Evolutionary conservation across 1,140 invertebrate genomes (phyloP).

Genomic region (Euwallacea similis): DNA sequence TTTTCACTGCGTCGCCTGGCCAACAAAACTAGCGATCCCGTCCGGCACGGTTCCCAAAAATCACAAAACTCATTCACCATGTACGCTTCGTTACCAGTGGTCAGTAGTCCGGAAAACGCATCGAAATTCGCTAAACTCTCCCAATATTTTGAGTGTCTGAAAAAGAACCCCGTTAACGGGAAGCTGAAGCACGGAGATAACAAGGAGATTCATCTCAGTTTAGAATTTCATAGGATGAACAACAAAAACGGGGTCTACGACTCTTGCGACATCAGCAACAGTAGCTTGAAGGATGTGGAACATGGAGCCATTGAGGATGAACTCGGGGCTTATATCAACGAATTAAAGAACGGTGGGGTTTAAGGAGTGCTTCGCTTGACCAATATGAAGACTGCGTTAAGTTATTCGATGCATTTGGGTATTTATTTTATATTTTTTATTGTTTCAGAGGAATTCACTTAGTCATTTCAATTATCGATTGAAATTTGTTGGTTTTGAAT

Average conservation of each 20-base stretch:
- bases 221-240: slow-evolving; percentile 20
- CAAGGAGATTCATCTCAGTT: slow-evolving; percentile 9
- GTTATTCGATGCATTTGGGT: no score
- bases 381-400: no score
- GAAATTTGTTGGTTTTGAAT: no score
- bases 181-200: neutral
- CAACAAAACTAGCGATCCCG: neutral
- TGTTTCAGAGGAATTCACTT: no score
- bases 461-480: no score
- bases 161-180: neutral
- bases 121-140: slow-evolving; percentile 23
- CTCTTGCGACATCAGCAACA: slow-evolving; percentile 53
- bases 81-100: slow-evolving; percentile 23
- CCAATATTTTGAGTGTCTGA: slow-evolving; percentile 31
- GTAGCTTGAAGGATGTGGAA: slow-evolving; percentile 54
- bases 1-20: slow-evolving; percentile 15
- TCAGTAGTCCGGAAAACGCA: neutral
- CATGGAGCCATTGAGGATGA: slow-evolving; percentile 52
- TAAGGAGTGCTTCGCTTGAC: neutral
- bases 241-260: slow-evolving; percentile 21
- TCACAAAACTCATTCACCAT: slow-evolving; percentile 15
- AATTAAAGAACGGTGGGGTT: slow-evolving; percentile 44
- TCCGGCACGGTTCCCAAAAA: neutral
- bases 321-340: slow-evolving; percentile 53
- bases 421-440: no score